Evolutionary conservation across 2,797 vertebrate species (phyloP).

Genomic region (Ctenochaetus hawaiiensis): DNA sequence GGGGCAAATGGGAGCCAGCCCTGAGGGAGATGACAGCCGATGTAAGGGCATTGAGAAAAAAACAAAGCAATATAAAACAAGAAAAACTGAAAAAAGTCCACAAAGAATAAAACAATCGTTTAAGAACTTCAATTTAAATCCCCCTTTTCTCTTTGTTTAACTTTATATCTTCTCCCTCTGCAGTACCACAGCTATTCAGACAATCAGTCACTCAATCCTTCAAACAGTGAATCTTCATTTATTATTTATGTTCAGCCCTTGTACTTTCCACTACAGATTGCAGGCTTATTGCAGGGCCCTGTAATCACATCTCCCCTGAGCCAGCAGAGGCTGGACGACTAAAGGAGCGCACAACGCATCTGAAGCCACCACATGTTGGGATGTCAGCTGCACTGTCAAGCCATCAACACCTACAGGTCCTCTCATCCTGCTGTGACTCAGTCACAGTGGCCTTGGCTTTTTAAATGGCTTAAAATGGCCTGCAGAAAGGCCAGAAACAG

Average conservation of each 20-base stretch:
- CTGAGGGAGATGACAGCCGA: slow-evolving; percentile 35
- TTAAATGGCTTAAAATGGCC: slow-evolving; percentile 39
- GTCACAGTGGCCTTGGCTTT: slow-evolving; percentile 10
- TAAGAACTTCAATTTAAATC: background rate
- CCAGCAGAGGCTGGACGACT: slow-evolving; percentile 50
- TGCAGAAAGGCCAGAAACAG: slow-evolving; percentile 19
- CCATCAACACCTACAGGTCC: slow-evolving; percentile 56
- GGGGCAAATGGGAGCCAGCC: slow-evolving; percentile 25
- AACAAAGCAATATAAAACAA: slow-evolving; percentile 16
- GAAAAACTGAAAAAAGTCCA: slow-evolving; percentile 14
- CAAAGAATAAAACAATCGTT: background rate
- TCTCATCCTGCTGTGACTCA: slow-evolving; percentile 33
- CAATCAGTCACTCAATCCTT: slow-evolving; percentile 43
- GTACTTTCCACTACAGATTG: slow-evolving; percentile 69
- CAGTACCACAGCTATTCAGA: slow-evolving; percentile 12
- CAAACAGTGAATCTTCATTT: slow-evolving; percentile 59
- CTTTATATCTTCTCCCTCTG: slow-evolving; percentile 8
- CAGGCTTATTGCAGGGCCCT: slow-evolving; percentile 60
- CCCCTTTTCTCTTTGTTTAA: background rate
- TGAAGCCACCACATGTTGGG: slow-evolving; percentile 35
- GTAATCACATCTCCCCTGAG: slow-evolving; percentile 67
- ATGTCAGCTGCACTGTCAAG: slow-evolving; percentile 40
- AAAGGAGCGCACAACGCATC: slow-evolving; percentile 39
- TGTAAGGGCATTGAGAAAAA: slow-evolving; percentile 14
- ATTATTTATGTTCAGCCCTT: slow-evolving; percentile 65